These are phyloP conservation scores for Pardalotus punctatus DNA, from an alignment of 2,113 vertebrate genomes.

Conservation along the genomic window DNA sequence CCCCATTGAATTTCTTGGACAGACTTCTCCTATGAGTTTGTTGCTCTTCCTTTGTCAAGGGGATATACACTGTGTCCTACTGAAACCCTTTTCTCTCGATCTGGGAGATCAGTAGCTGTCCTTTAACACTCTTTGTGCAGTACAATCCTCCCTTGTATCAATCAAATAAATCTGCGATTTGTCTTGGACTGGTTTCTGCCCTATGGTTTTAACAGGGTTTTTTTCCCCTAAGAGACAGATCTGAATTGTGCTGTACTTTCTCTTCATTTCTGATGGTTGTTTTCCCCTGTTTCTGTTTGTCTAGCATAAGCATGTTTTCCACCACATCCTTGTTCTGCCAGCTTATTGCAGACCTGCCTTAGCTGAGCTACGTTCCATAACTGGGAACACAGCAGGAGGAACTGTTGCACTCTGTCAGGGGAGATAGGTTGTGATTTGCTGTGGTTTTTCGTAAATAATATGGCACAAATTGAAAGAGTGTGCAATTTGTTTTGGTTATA, in stretches of 20 bases:
- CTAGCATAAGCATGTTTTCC: not conserved
- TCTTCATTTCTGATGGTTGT: not conserved
- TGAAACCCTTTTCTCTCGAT: not conserved
- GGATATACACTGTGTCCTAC: not conserved
- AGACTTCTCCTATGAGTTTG: not conserved
- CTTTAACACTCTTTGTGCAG: not conserved
- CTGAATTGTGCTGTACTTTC: not conserved
- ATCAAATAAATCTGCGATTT: fast-evolving
- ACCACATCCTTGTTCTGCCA: not conserved
- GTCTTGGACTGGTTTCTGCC: not conserved
- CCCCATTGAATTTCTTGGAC: not conserved
- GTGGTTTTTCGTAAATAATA: not conserved
- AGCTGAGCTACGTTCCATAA: not conserved
- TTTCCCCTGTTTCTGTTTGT: not conserved
- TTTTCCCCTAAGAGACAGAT: not conserved
- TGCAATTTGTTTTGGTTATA: not conserved
- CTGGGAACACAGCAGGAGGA: not conserved
- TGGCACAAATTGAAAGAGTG: not conserved
- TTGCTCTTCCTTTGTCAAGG: not conserved
- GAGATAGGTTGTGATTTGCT: not conserved
- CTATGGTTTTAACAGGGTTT: not conserved
- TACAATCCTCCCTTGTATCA: not conserved
- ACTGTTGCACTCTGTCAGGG: not conserved
- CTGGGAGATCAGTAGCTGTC: not conserved
- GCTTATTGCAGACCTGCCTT: not conserved